Conservation (phyloP, 2,888 invertebrate species). For the Scelioninae gen. 2 region DNA sequence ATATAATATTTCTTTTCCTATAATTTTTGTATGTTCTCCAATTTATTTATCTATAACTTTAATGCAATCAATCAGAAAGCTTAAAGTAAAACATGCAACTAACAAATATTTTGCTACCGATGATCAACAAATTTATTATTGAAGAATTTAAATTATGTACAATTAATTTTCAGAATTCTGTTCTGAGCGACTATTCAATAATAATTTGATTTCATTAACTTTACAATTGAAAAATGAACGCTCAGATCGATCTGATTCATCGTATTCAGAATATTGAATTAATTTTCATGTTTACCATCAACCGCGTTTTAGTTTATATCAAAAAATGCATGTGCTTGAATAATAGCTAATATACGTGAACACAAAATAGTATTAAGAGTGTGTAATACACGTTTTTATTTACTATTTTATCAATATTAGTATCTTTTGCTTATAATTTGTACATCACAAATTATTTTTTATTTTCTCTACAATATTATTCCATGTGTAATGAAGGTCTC, state of each 20-base stretch:
- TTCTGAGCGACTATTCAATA: slow-evolving; percentile 12
- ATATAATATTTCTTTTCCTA: too few species aligned
- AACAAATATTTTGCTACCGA: slow-evolving; percentile 8
- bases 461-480: too few species aligned
- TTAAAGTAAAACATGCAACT: slow-evolving; percentile 10
- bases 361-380: slow-evolving; percentile 47
- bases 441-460: too few species aligned
- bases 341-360: slow-evolving; percentile 41
- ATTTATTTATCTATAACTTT: too few species aligned
- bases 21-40: too few species aligned
- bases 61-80: slow-evolving; percentile 3
- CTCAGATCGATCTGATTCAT: background rate
- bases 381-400: too few species aligned
- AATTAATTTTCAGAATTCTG: slow-evolving; percentile 26
- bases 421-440: too few species aligned
- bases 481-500: too few species aligned
- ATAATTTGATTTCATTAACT: background rate
- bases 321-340: slow-evolving; percentile 38
- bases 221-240: background rate
- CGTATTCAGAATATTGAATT: slow-evolving; percentile 7
- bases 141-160: slow-evolving; percentile 22
- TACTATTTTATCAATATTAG: too few species aligned
- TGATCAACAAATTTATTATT: slow-evolving; percentile 1
- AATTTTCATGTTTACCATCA: slow-evolving; percentile 1
- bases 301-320: slow-evolving; percentile 22